Evolutionary conservation across 1,140 invertebrate species (phyloP), one percentile per base, ranked within the genome.

Genomic region (Zaprionus vittiger): DNA sequence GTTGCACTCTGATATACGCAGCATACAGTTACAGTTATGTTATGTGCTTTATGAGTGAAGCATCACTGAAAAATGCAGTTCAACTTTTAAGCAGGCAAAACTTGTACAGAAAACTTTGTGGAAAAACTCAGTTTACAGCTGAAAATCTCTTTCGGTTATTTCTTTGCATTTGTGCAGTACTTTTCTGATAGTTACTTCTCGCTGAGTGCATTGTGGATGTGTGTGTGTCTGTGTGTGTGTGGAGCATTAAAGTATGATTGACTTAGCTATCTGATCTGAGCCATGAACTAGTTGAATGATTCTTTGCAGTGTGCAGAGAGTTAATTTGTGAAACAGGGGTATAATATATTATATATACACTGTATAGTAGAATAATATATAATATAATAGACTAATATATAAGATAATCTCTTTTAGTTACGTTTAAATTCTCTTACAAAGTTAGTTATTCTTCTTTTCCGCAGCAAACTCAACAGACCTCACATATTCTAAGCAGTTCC

Each of bases 1-100:
- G 73, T 64, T 59, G 73, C 66, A 41, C 47, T 22, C 15, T 60
- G 26, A 34, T 60, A 60, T 60, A 57, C 56, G 38, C 24, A 68
- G 37, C 37, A 38, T 38, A 15, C 14, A 14, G n/a, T 26, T 52
- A 31, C 54, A 56, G 12, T 62, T 61, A 54, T 54, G n/a, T 38
- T 54, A 31, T 14, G 14, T 14, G 22, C 47, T 52, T 52, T 52
- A 52, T 52, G 47, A 52, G 47, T 52, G 31, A 34, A 24, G 22
- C 20, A 61, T 52, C 22, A n/a, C 31, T 28, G 38, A 49, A 14
- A 34, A 20, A 38, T 60, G 20, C 57, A 57, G 9, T 15, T 37
- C n/a, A 59, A 59, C 47, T 56, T 28, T 56, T 28, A n/a, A 56
- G 54, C 54, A 22, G 47, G 47, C 20, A 14, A 52, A 52, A 52